Conservation (phyloP, 2,888 invertebrate genomes). For the Nephrotoma appendiculata region DNA sequence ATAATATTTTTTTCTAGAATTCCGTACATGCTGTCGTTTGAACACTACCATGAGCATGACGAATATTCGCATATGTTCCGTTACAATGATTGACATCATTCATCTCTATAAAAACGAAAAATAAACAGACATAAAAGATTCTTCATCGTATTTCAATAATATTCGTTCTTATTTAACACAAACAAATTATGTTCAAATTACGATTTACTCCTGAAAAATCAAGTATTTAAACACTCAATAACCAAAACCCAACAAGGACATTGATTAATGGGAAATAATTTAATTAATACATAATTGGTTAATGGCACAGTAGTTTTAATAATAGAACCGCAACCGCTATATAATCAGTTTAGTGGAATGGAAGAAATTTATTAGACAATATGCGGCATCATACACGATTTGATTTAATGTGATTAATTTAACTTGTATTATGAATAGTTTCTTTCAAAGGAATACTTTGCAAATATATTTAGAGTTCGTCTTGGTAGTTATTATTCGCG, state of each 20-base stretch:
- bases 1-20: background rate
- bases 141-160: background rate
- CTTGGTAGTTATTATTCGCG: too few species aligned
- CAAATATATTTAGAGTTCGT: too few species aligned
- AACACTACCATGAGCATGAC: background rate
- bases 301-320: background rate
- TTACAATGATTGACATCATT: background rate
- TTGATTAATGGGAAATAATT: background rate
- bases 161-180: background rate
- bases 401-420: too few species aligned
- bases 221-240: background rate
- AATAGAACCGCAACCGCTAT: background rate
- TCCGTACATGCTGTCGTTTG: background rate
- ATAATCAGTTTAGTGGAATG: background rate
- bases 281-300: background rate
- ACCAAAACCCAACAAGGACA: background rate
- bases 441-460: too few species aligned
- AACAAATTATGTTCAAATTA: background rate
- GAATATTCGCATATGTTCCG: background rate
- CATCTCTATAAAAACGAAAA: background rate
- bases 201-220: background rate
- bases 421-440: too few species aligned
- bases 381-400: background rate
- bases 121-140: background rate
- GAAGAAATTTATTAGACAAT: background rate